These are phyloP conservation scores for Drosophila sucinea DNA, from an alignment of 1,140 invertebrate species.

Conservation along the genomic window DNA sequence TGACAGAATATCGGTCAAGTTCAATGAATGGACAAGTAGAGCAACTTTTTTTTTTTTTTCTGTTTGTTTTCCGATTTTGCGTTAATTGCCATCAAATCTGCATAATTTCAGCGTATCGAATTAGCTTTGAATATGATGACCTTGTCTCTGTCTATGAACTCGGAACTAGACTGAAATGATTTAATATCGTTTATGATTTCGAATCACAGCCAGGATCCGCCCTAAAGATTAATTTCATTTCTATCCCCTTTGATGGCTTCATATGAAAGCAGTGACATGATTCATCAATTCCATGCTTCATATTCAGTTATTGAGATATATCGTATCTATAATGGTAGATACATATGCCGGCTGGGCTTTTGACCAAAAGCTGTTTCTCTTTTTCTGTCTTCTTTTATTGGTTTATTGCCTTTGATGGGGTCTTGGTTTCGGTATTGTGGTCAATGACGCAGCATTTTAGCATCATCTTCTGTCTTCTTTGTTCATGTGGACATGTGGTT, in stretches of 20 bases:
- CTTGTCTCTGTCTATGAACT: conserved; percentile 31
- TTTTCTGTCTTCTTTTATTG: conserved; percentile 40
- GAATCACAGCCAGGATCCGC: conserved; percentile 24
- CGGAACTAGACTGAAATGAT: conserved; percentile 1
- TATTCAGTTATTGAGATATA: conserved; percentile 52
- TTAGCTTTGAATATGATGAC: conserved; percentile 44
- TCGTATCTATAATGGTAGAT: neutral
- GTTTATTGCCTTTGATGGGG: conserved; percentile 32
- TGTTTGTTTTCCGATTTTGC: conserved; percentile 24
- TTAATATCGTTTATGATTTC: conserved; percentile 3
- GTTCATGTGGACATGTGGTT: conserved; percentile 25
- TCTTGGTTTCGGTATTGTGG: conserved; percentile 50
- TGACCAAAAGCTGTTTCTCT: conserved; percentile 38
- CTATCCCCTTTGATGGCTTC: conserved; percentile 48
- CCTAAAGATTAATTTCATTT: conserved; percentile 21
- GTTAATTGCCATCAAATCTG: conserved; percentile 57
- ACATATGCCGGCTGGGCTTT: conserved; percentile 14
- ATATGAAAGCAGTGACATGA: conserved; percentile 56
- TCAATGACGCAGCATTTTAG: conserved; percentile 70
- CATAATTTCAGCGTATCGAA: conserved; percentile 52
- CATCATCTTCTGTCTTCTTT: conserved; percentile 45
- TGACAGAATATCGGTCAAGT: conserved; percentile 69
- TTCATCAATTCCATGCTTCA: conserved; percentile 57
- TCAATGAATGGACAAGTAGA: conserved; percentile 51
- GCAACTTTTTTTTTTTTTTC: conserved; percentile 19